Percentiles rank a stretch among this genome's conserved stretches.
phyloP scores from a whole-genome alignment of 1,140 invertebrate species.

The Ditylenchus dipsaci region DNA sequence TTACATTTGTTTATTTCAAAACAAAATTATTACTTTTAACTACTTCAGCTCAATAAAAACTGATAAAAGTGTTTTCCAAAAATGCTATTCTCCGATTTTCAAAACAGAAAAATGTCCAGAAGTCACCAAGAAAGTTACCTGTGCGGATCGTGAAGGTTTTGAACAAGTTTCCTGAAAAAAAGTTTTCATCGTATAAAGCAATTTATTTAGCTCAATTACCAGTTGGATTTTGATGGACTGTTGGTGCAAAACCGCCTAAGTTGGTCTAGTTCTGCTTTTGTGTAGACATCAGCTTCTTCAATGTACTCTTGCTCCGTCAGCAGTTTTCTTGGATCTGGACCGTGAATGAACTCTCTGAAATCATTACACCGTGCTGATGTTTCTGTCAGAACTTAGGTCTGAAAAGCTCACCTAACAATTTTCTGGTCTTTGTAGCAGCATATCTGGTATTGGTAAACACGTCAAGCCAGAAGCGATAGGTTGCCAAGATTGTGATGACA shows the following conservation, averaged over 20 bases:
- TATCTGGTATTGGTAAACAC: not conserved
- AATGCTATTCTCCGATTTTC: too few species aligned
- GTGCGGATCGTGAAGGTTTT: too few species aligned
- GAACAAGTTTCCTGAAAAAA: too few species aligned
- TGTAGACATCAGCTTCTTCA: slow-evolving; percentile 23
- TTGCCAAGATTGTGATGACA: not conserved
- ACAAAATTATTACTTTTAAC: too few species aligned
- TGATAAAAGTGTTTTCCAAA: too few species aligned
- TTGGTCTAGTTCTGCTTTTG: slow-evolving; percentile 23
- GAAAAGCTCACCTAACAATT: slow-evolving; percentile 2
- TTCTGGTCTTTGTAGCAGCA: not conserved
- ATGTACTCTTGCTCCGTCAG: slow-evolving; percentile 24
- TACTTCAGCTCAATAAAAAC: too few species aligned
- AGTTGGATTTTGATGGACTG: not conserved
- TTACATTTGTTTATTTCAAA: too few species aligned
- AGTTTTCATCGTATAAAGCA: too few species aligned
- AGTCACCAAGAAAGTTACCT: too few species aligned
- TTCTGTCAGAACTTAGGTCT: slow-evolving; percentile 7
- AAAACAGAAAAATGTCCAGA: too few species aligned
- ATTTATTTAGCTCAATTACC: too few species aligned
- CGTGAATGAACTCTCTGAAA: slow-evolving; percentile 14
- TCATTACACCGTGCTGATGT: not conserved
- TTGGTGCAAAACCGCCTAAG: slow-evolving; percentile 12
- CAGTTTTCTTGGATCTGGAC: slow-evolving; percentile 13
- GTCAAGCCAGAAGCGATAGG: not conserved